phyloP scores from a whole-genome alignment of 2,797 vertebrate genomes.

The Tapera naevia region DNA sequence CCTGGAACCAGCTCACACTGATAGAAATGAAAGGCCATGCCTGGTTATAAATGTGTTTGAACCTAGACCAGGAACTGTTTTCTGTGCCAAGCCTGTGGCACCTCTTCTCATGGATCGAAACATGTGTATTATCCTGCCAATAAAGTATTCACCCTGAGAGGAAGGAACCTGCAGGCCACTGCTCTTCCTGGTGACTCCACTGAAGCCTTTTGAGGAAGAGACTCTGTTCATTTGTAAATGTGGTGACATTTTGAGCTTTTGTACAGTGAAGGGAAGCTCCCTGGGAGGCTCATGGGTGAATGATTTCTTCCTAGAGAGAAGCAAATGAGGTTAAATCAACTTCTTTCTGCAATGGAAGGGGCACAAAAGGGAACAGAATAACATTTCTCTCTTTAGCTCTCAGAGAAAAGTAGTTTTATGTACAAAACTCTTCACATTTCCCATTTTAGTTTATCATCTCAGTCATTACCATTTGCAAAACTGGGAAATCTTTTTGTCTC shows the following conservation, averaged over 20 bases:
- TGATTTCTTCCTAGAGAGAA: conserved; percentile 70
- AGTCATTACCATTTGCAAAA: neutral
- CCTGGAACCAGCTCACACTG: neutral
- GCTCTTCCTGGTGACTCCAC: neutral
- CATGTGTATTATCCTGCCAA: conserved; percentile 20
- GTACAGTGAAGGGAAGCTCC: conserved; percentile 55
- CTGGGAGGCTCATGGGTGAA: conserved; percentile 66
- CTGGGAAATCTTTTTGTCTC: neutral
- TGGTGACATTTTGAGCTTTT: conserved; percentile 76
- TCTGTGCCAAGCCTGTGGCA: neutral
- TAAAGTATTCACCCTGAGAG: neutral
- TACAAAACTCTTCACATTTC: neutral
- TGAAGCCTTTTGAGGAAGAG: conserved; percentile 55
- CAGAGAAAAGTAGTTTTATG: conserved; percentile 11
- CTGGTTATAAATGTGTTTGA: neutral
- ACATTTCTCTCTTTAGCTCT: neutral
- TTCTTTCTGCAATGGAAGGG: neutral
- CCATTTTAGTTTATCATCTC: neutral
- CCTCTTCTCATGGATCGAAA: neutral
- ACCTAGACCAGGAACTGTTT: neutral
- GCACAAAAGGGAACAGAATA: neutral
- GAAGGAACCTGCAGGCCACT: neutral
- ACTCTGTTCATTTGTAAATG: conserved; percentile 72
- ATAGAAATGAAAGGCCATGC: neutral
- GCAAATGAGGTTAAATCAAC: conserved; percentile 72